Evolutionary conservation across 2,113 vertebrate species (phyloP), one percentile per base, ranked within the genome.

Genomic region (Nycticryphes semicollaris): DNA sequence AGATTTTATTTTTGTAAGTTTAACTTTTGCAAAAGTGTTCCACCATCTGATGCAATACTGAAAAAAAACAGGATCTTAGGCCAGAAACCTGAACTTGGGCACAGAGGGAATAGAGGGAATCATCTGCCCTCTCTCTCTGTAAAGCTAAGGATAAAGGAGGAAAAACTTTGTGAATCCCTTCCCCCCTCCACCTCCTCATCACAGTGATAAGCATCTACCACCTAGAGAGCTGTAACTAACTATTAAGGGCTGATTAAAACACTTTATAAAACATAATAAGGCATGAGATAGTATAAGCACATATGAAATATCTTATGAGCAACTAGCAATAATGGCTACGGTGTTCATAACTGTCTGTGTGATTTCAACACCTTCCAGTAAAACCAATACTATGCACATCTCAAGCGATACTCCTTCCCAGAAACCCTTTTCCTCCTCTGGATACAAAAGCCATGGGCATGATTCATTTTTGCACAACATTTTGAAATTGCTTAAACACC

Each of bases 91-190:
- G 30, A 60, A 37, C 62, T 93, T 62, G 92, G 83, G 33, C 89
- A 64, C 48, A 41, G 10, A 64, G 47, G 47, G 47, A 47, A 45
- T 14, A 41, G 10, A 64, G 47, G 47, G 47, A 47, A 45, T 22
- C 27, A 84, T n/a, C 78, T 81, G 37, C 39, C 27, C 43, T 3
- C 48, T 56, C 31, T 62, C 31, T 35, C 79, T 88, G 59, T 59
- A 51, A 5, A 60, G 60, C 17, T 21, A 90, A 79, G 68, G 4
- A 17, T 47, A 87, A 83, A 70, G 20, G 6, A 87, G 53, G n/a
- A 60, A 76, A 87, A 98, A 98, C 98, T 97, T 98, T 45, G 10
- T 45, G 12, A 63, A 83, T 56, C 75, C 66, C 77, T 77, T 93
- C 81, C 81, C 81, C 72, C 6, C 24, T 80, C 75, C 47, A 7